Evolutionary conservation across 2,888 invertebrate genomes (phyloP).

Genomic region (Papilio gigon): DNA sequence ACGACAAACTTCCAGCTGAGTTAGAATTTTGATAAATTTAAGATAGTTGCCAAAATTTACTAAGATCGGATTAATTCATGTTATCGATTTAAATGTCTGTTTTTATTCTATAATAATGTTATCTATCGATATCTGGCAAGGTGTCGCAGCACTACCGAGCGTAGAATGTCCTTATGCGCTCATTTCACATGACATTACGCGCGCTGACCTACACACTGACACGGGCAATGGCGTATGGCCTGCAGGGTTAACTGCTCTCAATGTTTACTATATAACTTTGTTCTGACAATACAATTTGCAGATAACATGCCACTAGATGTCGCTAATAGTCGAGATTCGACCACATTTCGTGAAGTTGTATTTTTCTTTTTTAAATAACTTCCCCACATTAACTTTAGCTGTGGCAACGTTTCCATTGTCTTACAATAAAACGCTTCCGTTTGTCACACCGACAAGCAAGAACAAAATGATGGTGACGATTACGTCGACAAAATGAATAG

Average conservation of each 20-base stretch:
- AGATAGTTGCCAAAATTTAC: too few species aligned
- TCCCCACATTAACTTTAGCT: too few species aligned
- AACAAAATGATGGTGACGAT: conserved; percentile 32
- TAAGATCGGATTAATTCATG: too few species aligned
- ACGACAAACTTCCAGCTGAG: too few species aligned
- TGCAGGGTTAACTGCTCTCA: conserved; percentile 12
- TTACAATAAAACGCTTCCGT: conserved; percentile 4
- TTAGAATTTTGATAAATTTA: too few species aligned
- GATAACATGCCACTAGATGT: too few species aligned
- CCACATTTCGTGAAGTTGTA: too few species aligned
- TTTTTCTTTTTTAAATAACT: too few species aligned
- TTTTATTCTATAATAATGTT: neutral
- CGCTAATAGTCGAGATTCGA: too few species aligned
- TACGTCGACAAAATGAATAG: conserved; percentile 33
- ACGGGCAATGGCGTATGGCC: conserved; percentile 47
- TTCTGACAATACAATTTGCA: too few species aligned
- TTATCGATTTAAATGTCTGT: too few species aligned
- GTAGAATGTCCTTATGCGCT: conserved; percentile 60
- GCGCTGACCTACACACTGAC: conserved; percentile 66
- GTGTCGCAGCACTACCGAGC: conserved; percentile 55
- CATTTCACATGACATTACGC: conserved; percentile 78
- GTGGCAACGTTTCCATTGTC: too few species aligned
- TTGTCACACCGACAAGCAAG: conserved; percentile 43
- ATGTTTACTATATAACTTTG: neutral
- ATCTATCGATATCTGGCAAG: conserved; percentile 5